Percentiles rank a stretch among this genome's conserved stretches.
phyloP scores from a whole-genome alignment of 2,888 invertebrate genomes.

The Drosophila nr. perissopoda region DNA sequence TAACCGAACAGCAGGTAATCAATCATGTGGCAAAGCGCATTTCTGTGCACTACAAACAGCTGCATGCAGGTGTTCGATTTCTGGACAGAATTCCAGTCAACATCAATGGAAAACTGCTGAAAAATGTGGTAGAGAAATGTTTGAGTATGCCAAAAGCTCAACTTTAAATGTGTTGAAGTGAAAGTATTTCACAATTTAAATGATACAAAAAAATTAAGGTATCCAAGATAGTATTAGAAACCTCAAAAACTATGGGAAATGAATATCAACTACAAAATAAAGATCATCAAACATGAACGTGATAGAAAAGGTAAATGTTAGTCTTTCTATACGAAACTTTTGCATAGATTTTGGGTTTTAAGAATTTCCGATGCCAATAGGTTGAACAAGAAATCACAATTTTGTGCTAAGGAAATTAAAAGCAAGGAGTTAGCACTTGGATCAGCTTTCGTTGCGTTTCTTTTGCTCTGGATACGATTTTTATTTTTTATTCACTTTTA shows the following conservation, averaged over 20 bases:
- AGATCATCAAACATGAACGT: neutral
- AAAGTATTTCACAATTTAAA: neutral
- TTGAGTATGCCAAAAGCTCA: constrained; percentile 15
- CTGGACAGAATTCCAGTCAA: constrained; percentile 66
- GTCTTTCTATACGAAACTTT: neutral
- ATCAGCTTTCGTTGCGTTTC: constrained; percentile 23
- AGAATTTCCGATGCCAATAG: neutral
- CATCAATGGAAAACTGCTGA: constrained; percentile 59
- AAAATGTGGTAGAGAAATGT: constrained; percentile 50
- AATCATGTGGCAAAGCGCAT: constrained; percentile 41
- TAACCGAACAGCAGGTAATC: constrained; percentile 48
- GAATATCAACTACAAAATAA: neutral
- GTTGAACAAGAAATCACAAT: constrained; percentile 1
- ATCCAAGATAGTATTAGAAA: neutral
- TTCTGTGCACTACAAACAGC: constrained; percentile 53
- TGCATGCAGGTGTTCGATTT: constrained; percentile 73
- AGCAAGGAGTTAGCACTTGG: constrained; percentile 30
- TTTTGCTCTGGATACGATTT: constrained; percentile 5
- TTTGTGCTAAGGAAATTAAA: constrained; percentile 12
- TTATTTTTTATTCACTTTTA: constrained; percentile 12
- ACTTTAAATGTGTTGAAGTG: constrained; percentile 12
- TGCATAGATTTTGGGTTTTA: neutral
- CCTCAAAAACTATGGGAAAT: neutral
- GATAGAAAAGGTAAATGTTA: neutral
- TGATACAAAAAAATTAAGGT: neutral